Evolutionary conservation across 2,113 vertebrate species (phyloP), one percentile per base, ranked within the genome.

Genomic region (Ammodytes dubius): DNA sequence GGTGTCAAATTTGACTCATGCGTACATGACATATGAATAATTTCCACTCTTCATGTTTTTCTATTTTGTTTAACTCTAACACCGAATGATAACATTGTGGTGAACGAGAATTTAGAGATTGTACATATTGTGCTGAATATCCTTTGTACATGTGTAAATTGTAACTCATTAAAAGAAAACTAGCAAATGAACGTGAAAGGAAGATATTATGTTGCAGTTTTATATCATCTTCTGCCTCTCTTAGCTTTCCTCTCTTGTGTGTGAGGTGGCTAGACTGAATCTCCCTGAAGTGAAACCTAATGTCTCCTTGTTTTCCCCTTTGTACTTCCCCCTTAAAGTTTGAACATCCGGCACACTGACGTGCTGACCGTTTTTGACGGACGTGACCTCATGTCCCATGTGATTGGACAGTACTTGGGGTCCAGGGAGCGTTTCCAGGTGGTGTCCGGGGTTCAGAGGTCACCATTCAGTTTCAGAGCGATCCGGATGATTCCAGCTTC

Each of bases 401-500:
- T 96, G 72, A 95, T 98, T n/a, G 96, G 96, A 12, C 97, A 98
- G 80, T 96, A 97, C 86, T 77, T 97, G 88, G 97, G 97, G 0
- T 95, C 96, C 78, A 95, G 93, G 43, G 96, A 97, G 43, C 96
- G 97, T 64, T 97, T 97, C 91, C 95, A 95, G 81, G 94, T 97
- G 2, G 95, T 96, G 67, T 97, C 96, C 6, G 96, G 95, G 97
- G 96, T 42, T 96, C 97, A 2, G 97, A 97, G 58, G 96, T 97
- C 88, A 97, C 96, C 15, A 95, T 98, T 81, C 97, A 98, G 92
- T 98, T 98, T 92, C 97, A 98, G 88, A 97, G 96, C 11, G 96
- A 97, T 27, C 94, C 95, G 0, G 95, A 96, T 1, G 96, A 97
- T 81, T 96, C 96, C 27, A 96, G 94, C 56, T 97, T 96, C 4